These are phyloP conservation scores for Parambassis ranga DNA, from an alignment of 2,797 vertebrate genomes.

Conservation along the genomic window DNA sequence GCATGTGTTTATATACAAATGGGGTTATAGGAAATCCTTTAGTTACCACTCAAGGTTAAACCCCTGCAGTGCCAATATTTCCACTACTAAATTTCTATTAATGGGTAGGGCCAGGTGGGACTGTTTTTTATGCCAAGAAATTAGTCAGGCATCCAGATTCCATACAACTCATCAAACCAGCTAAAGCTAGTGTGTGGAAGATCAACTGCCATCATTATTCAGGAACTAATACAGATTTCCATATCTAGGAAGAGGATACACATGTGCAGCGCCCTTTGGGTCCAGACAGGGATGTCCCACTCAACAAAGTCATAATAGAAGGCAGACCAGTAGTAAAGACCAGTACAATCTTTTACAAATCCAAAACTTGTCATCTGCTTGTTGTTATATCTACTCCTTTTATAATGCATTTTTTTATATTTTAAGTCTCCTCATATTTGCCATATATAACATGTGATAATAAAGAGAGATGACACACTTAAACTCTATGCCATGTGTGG, in stretches of 20 bases:
- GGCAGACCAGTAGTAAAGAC: too few species aligned
- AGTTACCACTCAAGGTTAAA: constrained; percentile 40
- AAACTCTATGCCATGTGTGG: too few species aligned
- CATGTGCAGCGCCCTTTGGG: not conserved
- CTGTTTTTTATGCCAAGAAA: not conserved
- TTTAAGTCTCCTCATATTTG: too few species aligned
- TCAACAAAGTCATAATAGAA: not conserved
- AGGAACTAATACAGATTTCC: constrained; percentile 6
- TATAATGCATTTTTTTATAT: too few species aligned
- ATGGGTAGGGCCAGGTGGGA: not conserved
- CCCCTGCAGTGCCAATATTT: not conserved
- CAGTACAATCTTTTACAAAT: too few species aligned
- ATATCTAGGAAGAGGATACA: constrained; percentile 25
- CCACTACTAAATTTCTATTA: not conserved
- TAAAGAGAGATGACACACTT: too few species aligned
- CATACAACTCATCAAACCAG: not conserved
- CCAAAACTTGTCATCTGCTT: too few species aligned
- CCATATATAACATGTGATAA: too few species aligned
- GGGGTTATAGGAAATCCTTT: constrained; percentile 56
- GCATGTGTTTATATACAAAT: constrained; percentile 40
- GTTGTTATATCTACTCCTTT: too few species aligned
- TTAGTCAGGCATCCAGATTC: constrained; percentile 16
- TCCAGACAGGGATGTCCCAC: constrained; percentile 11
- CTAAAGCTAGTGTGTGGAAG: not conserved
- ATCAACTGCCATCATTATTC: not conserved